A percentile compares a stretch with the other conserved stretches of the same genome.
Conservation (phyloP, 2,797 vertebrate species). For the Hirundo rustica region DNA sequence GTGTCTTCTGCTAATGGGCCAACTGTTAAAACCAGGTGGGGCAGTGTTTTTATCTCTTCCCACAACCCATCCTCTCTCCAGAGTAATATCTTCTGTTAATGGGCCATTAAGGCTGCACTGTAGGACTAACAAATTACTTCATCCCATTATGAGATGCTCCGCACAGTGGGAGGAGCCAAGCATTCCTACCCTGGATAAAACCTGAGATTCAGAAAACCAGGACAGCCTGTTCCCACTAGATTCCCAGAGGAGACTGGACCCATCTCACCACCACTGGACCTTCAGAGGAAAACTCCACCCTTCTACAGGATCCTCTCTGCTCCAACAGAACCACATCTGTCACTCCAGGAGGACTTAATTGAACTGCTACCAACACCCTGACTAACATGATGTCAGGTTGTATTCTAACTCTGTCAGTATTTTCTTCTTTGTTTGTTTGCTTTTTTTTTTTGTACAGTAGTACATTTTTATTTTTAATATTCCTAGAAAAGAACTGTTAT, state of each 20-base stretch:
- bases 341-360: background rate
- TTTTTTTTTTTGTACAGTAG: background rate
- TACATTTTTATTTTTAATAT: background rate
- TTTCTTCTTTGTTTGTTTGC: background rate
- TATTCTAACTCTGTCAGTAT: background rate
- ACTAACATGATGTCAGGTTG: background rate
- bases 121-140: background rate
- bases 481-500: background rate
- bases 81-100: background rate
- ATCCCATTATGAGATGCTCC: background rate
- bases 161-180: background rate
- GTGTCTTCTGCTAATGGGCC: background rate
- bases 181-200: background rate
- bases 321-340: background rate
- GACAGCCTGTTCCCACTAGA: background rate
- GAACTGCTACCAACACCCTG: background rate
- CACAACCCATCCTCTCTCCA: background rate
- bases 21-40: background rate
- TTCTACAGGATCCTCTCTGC: background rate
- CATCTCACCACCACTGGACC: background rate
- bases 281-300: background rate
- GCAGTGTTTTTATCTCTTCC: background rate
- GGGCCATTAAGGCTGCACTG: background rate
- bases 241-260: background rate
- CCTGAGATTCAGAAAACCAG: background rate